Conservation (phyloP, 2,888 invertebrate species). For the Cyclophora punctaria region DNA sequence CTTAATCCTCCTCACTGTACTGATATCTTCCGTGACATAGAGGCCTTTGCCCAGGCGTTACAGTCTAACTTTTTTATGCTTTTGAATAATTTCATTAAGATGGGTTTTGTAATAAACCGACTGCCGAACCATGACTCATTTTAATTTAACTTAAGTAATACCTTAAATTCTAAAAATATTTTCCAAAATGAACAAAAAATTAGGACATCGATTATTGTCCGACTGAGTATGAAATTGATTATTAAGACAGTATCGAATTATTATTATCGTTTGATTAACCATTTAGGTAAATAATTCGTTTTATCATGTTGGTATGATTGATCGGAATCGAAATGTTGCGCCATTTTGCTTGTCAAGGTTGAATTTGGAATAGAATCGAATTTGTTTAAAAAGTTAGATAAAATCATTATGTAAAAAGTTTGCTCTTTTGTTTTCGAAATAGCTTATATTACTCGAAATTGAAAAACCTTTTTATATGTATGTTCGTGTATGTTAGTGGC, state of each 20-base stretch:
- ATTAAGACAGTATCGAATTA: constrained; percentile 21
- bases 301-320: neutral
- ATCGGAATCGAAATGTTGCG: neutral
- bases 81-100: too few relatives aligned
- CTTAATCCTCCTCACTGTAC: too few relatives aligned
- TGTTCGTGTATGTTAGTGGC: too few relatives aligned
- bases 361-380: neutral
- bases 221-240: constrained; percentile 20
- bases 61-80: too few relatives aligned
- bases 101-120: too few relatives aligned
- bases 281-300: constrained; percentile 1
- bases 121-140: too few relatives aligned
- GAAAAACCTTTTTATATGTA: too few relatives aligned
- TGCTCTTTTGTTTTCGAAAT: neutral
- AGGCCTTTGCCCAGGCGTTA: too few relatives aligned
- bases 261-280: constrained; percentile 14
- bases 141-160: too few relatives aligned
- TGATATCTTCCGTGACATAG: too few relatives aligned
- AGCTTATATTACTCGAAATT: too few relatives aligned
- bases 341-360: neutral
- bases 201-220: neutral
- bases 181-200: neutral
- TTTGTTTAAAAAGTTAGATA: neutral
- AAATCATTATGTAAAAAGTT: neutral
- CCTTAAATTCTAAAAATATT: too few relatives aligned